Evolutionary conservation across 92 coral and sea anemone genomes (phyloP).

Genomic region (Zoanthus solanderi): DNA sequence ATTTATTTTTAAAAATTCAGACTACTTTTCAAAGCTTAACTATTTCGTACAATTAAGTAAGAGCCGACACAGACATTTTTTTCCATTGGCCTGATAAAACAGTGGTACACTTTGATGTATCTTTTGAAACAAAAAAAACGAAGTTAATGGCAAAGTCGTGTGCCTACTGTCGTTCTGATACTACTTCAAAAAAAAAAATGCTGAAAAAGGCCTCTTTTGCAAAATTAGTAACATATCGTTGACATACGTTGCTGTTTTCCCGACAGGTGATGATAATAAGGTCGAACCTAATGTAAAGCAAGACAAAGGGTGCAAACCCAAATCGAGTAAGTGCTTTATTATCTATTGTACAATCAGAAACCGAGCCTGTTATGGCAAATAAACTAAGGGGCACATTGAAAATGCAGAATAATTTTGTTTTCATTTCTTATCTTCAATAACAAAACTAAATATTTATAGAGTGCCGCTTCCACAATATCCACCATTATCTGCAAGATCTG

Average conservation of each 20-base stretch:
- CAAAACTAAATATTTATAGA: background rate
- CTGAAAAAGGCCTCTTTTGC: background rate
- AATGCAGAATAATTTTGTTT: background rate
- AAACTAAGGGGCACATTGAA: background rate
- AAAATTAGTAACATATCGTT: slow-evolving; percentile 9
- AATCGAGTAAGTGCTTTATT: background rate
- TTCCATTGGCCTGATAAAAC: background rate
- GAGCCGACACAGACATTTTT: background rate
- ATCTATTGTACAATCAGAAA: background rate
- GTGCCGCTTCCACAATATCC: background rate
- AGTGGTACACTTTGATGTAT: background rate
- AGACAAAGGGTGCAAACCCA: slow-evolving; percentile 10
- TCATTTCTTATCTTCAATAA: background rate
- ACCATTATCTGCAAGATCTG: background rate
- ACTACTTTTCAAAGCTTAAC: background rate
- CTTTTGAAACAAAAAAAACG: background rate
- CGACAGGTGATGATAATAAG: slow-evolving; percentile 11
- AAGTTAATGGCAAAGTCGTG: background rate
- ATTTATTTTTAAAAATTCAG: slow-evolving; percentile 3
- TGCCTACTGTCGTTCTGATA: slow-evolving; percentile 10
- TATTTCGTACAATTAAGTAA: background rate
- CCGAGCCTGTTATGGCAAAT: background rate
- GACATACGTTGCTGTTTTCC: background rate
- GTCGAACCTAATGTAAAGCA: background rate
- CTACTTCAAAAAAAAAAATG: background rate